These are phyloP conservation scores for Plectrocnemia conspersa DNA, from an alignment of 1,140 invertebrate genomes.

Conservation along the genomic window DNA sequence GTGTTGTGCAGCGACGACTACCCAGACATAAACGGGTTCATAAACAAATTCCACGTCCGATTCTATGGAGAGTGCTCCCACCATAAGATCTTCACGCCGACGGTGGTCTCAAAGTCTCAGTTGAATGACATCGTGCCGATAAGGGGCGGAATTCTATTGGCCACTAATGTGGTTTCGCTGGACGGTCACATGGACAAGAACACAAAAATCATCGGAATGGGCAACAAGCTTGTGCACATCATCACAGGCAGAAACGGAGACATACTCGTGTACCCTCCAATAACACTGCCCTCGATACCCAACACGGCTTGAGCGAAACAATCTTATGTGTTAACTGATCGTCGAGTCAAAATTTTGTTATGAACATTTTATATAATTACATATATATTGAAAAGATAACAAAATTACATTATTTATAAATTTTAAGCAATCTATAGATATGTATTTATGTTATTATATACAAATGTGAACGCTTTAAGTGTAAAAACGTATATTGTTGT, in stretches of 20 bases:
- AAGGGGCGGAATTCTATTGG: slow-evolving; percentile 37
- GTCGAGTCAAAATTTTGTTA: slow-evolving; percentile 5
- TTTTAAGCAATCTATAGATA: not conserved
- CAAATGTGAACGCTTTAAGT: not conserved
- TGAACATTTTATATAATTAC: not conserved
- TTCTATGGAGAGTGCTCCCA: slow-evolving; percentile 57
- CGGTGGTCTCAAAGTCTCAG: slow-evolving; percentile 38
- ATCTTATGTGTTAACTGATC: not conserved
- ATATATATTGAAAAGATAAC: not conserved
- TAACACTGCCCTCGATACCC: slow-evolving; percentile 43
- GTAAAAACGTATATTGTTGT: not conserved
- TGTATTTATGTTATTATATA: not conserved
- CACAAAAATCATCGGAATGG: slow-evolving; percentile 10
- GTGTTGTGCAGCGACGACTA: slow-evolving; percentile 66
- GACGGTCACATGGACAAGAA: slow-evolving; percentile 7
- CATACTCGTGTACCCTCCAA: slow-evolving; percentile 45
- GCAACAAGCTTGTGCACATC: slow-evolving; percentile 41
- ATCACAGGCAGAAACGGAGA: slow-evolving; percentile 47
- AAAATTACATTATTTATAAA: not conserved
- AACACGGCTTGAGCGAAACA: slow-evolving; percentile 32
- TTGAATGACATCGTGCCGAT: slow-evolving; percentile 44
- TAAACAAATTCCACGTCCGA: slow-evolving; percentile 65
- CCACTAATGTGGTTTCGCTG: slow-evolving; percentile 25
- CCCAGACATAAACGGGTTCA: slow-evolving; percentile 59
- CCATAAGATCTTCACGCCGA: slow-evolving; percentile 46